Evolutionary conservation across 2,113 vertebrate genomes (phyloP).

Genomic region (Syngnathus scovelli): DNA sequence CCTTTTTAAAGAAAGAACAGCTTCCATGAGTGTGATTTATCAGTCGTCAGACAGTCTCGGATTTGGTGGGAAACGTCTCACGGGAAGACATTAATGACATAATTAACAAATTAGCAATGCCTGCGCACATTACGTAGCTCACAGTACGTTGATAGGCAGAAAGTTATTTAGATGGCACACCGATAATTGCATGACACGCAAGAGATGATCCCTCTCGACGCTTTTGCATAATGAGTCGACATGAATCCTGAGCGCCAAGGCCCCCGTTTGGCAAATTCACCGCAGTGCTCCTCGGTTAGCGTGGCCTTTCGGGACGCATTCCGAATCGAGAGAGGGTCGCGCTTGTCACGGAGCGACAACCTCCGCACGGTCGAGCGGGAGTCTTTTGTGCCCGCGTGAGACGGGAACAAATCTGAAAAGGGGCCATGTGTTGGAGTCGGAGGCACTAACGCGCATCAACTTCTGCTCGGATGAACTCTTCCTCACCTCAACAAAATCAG

Average conservation of each 20-base stretch:
- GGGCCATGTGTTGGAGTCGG: slow-evolving; percentile 14
- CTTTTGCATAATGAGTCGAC: slow-evolving; percentile 28
- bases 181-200: slow-evolving; percentile 27
- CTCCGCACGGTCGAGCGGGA: not conserved
- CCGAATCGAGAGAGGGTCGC: not conserved
- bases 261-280: not conserved
- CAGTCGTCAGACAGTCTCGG: not conserved
- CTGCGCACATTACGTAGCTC: not conserved
- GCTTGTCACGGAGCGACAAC: not conserved
- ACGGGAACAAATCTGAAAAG: slow-evolving; percentile 12
- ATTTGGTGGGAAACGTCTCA: not conserved
- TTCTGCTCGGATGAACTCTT: slow-evolving; percentile 14
- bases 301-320: not conserved
- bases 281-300: not conserved
- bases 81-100: not conserved
- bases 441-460: slow-evolving; percentile 9
- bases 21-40: not conserved
- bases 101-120: not conserved
- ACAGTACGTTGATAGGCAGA: not conserved
- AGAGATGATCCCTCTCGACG: slow-evolving; percentile 11
- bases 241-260: slow-evolving; percentile 4
- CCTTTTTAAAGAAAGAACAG: not conserved
- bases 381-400: slow-evolving; percentile 4
- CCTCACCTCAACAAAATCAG: slow-evolving; percentile 14
- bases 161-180: slow-evolving; percentile 32